These are phyloP conservation scores for Trichacis sp. DNA, from an alignment of 2,888 invertebrate genomes.

Conservation along the genomic window DNA sequence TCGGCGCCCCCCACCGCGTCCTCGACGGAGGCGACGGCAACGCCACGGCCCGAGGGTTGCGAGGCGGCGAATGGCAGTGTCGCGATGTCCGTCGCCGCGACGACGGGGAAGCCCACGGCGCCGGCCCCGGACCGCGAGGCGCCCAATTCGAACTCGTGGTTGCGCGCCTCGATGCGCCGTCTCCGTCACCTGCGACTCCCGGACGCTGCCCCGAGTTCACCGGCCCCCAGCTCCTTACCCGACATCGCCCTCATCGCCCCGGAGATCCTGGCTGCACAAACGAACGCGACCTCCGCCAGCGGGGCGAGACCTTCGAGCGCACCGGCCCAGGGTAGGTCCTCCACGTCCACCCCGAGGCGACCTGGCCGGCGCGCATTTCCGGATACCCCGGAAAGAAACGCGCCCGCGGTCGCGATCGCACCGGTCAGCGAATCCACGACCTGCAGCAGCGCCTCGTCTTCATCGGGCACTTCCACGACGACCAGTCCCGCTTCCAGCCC, in stretches of 20 bases:
- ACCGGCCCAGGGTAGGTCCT: constrained; percentile 43
- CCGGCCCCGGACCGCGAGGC: constrained; percentile 29
- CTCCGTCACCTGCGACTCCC: constrained; percentile 71
- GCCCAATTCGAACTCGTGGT: constrained; percentile 67
- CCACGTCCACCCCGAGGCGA: constrained; percentile 12
- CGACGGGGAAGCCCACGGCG: constrained; percentile 51
- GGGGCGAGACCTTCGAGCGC: constrained; percentile 59
- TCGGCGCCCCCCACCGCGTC: constrained; percentile 37
- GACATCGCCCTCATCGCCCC: constrained; percentile 64
- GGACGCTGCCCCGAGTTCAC: constrained; percentile 48
- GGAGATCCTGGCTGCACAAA: constrained; percentile 63
- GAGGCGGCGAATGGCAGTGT: constrained; percentile 57
- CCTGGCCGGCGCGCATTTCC: constrained; percentile 23
- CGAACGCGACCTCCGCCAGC: constrained; percentile 53
- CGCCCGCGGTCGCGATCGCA: constrained; percentile 9
- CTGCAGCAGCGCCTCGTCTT: constrained; percentile 51
- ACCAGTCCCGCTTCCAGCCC: constrained; percentile 52
- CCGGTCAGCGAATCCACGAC: constrained; percentile 45
- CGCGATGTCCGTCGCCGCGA: constrained; percentile 65
- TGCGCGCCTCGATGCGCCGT: constrained; percentile 73
- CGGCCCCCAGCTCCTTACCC: constrained; percentile 59
- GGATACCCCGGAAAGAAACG: background rate
- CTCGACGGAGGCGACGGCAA: constrained; percentile 45
- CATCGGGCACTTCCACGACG: constrained; percentile 47
- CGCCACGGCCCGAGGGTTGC: constrained; percentile 39